phyloP scores from a whole-genome alignment of 2,113 vertebrate species.

The Pleuronectes platessa region DNA sequence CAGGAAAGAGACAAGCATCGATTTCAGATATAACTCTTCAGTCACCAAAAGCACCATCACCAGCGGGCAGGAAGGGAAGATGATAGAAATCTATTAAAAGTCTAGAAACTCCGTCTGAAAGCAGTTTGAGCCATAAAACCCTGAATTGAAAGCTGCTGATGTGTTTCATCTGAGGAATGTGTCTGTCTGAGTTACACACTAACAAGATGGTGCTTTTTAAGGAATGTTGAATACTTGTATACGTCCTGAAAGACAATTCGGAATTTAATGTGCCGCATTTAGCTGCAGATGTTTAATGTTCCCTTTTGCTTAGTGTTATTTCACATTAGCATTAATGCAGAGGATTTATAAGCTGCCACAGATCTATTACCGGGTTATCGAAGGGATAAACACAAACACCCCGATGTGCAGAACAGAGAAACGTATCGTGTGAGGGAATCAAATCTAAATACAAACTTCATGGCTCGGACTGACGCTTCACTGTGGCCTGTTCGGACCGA shows the following conservation, averaged over 20 bases:
- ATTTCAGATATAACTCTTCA: constrained; percentile 49
- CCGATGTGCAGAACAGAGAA: neutral
- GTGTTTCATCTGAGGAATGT: too few relatives aligned
- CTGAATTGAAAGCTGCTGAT: neutral
- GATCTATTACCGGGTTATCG: neutral
- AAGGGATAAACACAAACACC: neutral
- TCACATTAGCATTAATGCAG: neutral
- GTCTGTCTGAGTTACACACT: too few relatives aligned
- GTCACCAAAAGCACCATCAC: constrained; percentile 3
- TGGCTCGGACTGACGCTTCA: neutral
- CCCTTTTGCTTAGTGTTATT: neutral
- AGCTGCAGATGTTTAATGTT: neutral
- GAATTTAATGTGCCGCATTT: neutral
- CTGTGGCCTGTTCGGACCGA: neutral
- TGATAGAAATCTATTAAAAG: constrained; percentile 34
- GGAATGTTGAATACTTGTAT: too few relatives aligned
- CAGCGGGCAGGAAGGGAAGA: neutral
- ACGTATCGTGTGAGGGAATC: neutral
- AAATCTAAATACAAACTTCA: constrained; percentile 13
- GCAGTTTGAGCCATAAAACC: neutral
- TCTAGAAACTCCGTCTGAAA: neutral
- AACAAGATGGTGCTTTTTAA: too few relatives aligned
- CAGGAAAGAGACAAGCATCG: constrained; percentile 38
- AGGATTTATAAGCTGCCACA: neutral
- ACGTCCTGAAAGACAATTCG: too few relatives aligned